These are phyloP conservation scores for Drosophila buzzatii DNA, from an alignment of 2,888 invertebrate species.

Conservation along the genomic window DNA sequence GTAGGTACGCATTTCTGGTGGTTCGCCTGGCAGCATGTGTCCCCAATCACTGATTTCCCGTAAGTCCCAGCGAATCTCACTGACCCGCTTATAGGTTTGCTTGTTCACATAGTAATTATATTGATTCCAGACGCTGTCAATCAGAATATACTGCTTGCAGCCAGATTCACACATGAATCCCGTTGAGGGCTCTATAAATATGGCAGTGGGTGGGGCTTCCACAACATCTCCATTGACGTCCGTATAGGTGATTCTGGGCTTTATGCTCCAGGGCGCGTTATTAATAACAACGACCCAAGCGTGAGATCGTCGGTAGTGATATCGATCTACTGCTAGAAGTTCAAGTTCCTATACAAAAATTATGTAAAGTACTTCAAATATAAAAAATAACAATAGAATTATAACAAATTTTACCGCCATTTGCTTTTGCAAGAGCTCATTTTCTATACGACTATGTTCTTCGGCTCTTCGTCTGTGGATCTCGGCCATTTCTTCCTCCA, in stretches of 20 bases:
- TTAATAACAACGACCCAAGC: constrained; percentile 92
- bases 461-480: constrained; percentile 78
- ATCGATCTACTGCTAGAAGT: constrained; percentile 88
- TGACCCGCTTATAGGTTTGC: constrained; percentile 86
- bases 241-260: constrained; percentile 67
- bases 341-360: constrained; percentile 88
- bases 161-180: constrained; percentile 88
- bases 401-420: constrained; percentile 45
- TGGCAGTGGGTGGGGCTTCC: constrained; percentile 85
- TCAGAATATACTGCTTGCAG: constrained; percentile 89
- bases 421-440: constrained; percentile 64
- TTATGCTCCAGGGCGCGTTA: constrained; percentile 83
- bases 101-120: constrained; percentile 93
- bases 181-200: constrained; percentile 94
- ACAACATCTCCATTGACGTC: constrained; percentile 79
- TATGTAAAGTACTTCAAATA: not conserved
- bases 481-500: constrained; percentile 86
- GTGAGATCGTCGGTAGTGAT: constrained; percentile 90
- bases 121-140: constrained; percentile 95
- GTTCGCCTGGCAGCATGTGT: constrained; percentile 90
- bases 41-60: constrained; percentile 89
- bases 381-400: not conserved
- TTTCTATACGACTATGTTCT: constrained; percentile 80
- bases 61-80: constrained; percentile 88
- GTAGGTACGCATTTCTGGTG: constrained; percentile 85